phyloP scores from a whole-genome alignment of 2,888 invertebrate genomes.

The Rhagonycha fulva region DNA sequence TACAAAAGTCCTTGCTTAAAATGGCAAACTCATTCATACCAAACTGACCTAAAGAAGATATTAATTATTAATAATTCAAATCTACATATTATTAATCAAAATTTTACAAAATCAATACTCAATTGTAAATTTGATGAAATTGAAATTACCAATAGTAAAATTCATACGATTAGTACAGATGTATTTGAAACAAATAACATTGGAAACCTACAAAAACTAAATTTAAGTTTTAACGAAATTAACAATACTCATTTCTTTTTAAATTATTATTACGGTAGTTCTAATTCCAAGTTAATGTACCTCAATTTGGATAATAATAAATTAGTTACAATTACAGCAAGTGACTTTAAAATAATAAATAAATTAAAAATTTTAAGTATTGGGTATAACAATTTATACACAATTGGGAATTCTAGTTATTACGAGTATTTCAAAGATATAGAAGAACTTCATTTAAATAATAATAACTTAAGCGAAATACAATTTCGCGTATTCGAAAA shows the following conservation, averaged over 20 bases:
- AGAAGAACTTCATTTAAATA: constrained; percentile 46
- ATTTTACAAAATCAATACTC: background rate
- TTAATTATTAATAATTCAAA: background rate
- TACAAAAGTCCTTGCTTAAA: background rate
- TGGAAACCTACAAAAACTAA: background rate
- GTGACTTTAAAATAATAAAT: background rate
- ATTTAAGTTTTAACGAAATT: background rate
- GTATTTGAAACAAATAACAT: background rate
- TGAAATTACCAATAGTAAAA: background rate
- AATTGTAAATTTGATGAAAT: background rate
- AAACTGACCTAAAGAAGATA: background rate
- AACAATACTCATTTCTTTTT: background rate
- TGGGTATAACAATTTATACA: background rate
- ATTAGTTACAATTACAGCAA: background rate
- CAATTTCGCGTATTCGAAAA: background rate
- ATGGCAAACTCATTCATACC: background rate
- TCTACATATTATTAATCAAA: background rate
- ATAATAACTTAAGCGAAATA: constrained; percentile 36
- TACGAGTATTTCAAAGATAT: constrained; percentile 45
- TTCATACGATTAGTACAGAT: background rate
- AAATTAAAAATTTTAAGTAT: background rate
- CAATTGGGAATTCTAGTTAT: background rate
- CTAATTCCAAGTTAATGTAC: background rate
- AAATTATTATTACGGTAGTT: too few species aligned
- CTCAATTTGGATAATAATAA: background rate